phyloP scores from a whole-genome alignment of 1,140 invertebrate genomes.

The Zaprionus nigranus region DNA sequence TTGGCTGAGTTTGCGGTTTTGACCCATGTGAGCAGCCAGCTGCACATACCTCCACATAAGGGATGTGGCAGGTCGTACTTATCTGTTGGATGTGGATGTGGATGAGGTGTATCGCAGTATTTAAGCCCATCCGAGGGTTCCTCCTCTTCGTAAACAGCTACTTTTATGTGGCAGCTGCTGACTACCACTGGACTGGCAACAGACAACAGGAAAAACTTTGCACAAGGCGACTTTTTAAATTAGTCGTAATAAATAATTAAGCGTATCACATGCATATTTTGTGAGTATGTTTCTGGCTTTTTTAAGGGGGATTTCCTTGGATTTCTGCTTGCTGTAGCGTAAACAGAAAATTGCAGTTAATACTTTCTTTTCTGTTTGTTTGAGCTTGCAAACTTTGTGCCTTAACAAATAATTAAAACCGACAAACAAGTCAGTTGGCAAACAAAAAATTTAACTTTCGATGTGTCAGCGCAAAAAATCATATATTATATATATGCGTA shows the following conservation, averaged over 20 bases:
- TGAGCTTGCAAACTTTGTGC: conserved; percentile 44
- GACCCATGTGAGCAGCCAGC: conserved; percentile 50
- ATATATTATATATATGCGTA: conserved; percentile 19
- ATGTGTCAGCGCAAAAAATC: conserved; percentile 25
- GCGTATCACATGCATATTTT: conserved; percentile 65
- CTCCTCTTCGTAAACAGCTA: conserved; percentile 45
- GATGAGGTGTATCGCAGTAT: conserved; percentile 35
- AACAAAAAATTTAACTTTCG: conserved; percentile 33
- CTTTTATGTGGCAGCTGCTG: conserved; percentile 31
- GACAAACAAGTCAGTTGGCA: conserved; percentile 42
- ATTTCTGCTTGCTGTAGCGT: conserved; percentile 16
- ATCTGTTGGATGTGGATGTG: conserved; percentile 37
- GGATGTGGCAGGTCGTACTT: conserved; percentile 21
- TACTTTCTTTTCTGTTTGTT: conserved; percentile 35
- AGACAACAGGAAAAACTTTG: conserved; percentile 29
- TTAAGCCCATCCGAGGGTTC: conserved; percentile 45
- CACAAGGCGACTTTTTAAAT: conserved; percentile 65
- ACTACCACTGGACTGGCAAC: conserved; percentile 26
- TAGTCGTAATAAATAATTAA: conserved; percentile 81
- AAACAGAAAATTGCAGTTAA: conserved; percentile 64
- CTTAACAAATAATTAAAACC: conserved; percentile 51
- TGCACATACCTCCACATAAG: conserved; percentile 9
- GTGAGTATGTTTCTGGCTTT: conserved; percentile 21
- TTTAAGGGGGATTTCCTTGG: conserved; percentile 10
- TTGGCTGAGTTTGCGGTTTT: conserved; percentile 39